Evolutionary conservation across 2,113 vertebrate species (phyloP), one percentile per base, ranked within the genome.

Genomic region (Psophia crepitans): DNA sequence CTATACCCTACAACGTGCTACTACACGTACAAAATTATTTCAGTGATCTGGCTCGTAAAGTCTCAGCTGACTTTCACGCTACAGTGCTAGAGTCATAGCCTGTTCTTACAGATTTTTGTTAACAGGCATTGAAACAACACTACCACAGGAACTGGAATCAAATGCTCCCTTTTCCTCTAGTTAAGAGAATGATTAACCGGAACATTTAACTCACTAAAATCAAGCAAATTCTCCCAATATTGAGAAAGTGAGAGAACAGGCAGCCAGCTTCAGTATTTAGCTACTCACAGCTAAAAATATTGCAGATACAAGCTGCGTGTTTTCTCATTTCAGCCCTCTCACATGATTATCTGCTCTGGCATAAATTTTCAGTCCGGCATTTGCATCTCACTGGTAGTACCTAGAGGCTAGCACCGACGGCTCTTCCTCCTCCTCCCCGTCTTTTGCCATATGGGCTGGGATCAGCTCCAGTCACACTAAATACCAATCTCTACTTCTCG

Each of bases 381-480:
- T 88, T 77, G 48, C 64, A 89, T 80, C 85, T 82, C 75, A 6
- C 71, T 83, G 63, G 41, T 57, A 73, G 87, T 69, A 91, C 15
- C 92, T 27, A 69, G 80, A 74, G 64, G 2, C 19, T 66, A 84
- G 41, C 68, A 39, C 85, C 9, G n/a, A 78, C 86, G 87, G 85
- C 79, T 87, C 77, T 63, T 87, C 91, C 88, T 75, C 46, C 61
- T 93, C 91, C 84, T 48, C 81, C 63, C 79, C 60, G 69, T 43
- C 84, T 77, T 41, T 76, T 86, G 68, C 89, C 83, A 78, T 83
- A 63, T 83, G 83, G 90, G 57, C 68, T 92, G 93, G 86, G 79
- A 96, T 51, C 85, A 92, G 90, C 92, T 96, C 90, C 90, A 95
- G 85, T 18, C 82, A 76, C 81, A 37, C 60, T n/a, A 58, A 84